These are phyloP conservation scores for Hippocampus guttulatus DNA, from an alignment of 2,113 vertebrate species.

Conservation along the genomic window DNA sequence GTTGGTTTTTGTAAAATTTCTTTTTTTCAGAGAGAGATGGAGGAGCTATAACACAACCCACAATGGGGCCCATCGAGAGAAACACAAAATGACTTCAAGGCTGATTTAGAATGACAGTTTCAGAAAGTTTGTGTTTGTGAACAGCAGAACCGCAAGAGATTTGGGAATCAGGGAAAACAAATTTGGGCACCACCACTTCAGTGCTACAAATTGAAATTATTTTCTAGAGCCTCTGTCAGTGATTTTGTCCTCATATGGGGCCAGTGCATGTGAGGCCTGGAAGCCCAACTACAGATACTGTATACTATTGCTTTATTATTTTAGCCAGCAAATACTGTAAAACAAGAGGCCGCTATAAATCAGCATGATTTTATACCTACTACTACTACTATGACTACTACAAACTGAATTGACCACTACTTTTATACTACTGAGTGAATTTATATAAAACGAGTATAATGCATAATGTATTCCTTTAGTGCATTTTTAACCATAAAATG, in stretches of 20 bases:
- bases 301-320: neutral
- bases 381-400: no score
- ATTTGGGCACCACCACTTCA: neutral
- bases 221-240: neutral
- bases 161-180: neutral
- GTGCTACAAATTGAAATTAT: neutral
- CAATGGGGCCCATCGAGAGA: no score
- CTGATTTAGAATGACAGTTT: neutral
- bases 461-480: neutral
- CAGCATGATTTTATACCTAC: neutral
- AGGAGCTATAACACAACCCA: no score
- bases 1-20: no score
- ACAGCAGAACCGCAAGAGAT: neutral
- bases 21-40: neutral
- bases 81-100: neutral
- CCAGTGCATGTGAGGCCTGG: neutral
- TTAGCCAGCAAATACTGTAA: neutral
- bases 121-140: no score
- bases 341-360: neutral
- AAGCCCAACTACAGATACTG: neutral
- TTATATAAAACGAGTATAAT: neutral
- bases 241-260: no score
- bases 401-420: no score
- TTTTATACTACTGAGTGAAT: neutral
- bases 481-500: neutral